A percentile compares a stretch with the other conserved stretches of the same genome.
phyloP scores from a whole-genome alignment of 1,140 invertebrate genomes.

The Pentalonia nigronervosa region DNA sequence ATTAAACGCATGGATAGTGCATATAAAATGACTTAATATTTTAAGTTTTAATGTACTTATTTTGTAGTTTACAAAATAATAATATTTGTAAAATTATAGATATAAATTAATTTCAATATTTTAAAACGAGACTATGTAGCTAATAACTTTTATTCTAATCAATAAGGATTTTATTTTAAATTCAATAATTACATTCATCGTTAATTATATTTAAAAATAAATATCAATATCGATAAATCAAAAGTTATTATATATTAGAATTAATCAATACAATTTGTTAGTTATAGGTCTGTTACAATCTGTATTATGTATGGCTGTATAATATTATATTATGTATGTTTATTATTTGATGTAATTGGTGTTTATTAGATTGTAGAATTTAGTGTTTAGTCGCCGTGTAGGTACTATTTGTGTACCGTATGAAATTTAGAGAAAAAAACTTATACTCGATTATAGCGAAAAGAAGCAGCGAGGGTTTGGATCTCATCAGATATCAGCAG shows the following conservation, averaged over 20 bases:
- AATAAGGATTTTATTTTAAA: not conserved
- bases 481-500: not conserved
- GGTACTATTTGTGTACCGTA: not conserved
- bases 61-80: too few species aligned
- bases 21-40: too few species aligned
- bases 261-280: not conserved
- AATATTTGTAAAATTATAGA: too few species aligned
- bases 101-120: too few species aligned
- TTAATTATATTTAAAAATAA: not conserved
- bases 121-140: too few species aligned
- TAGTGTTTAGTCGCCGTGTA: not conserved
- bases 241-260: too few species aligned
- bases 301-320: too few species aligned
- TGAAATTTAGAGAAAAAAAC: not conserved
- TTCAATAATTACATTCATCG: not conserved
- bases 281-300: not conserved
- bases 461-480: not conserved
- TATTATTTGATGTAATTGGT: not conserved
- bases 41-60: too few species aligned
- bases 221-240: too few species aligned
- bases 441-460: not conserved
- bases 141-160: not conserved
- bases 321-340: not conserved
- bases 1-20: too few species aligned
- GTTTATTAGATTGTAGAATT: not conserved